Percentiles rank a stretch among this genome's conserved stretches.
Evolutionary conservation across 2,113 vertebrate genomes (phyloP).

Genomic region (Mungos mungo): DNA sequence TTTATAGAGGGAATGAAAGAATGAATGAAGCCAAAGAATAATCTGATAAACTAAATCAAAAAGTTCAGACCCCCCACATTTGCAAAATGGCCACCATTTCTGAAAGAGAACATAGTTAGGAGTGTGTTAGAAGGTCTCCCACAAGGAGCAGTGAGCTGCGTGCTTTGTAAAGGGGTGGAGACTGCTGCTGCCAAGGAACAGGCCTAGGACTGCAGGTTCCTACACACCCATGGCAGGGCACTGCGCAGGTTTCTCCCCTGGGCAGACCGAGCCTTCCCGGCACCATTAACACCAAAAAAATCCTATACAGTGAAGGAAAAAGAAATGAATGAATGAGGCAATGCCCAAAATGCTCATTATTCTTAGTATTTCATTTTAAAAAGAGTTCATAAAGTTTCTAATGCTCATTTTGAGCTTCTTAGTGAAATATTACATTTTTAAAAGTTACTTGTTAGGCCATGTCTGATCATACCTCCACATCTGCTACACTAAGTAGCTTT

Average conservation of each 20-base stretch:
- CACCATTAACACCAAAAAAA: not conserved
- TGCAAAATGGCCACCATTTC: not conserved
- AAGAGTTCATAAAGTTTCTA: not conserved
- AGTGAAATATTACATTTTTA: not conserved
- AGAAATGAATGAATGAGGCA: not conserved
- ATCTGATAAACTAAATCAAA: not conserved
- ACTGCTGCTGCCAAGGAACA: not conserved
- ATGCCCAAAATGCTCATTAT: not conserved
- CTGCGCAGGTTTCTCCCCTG: not conserved
- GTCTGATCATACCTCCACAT: not conserved
- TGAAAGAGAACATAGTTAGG: not conserved
- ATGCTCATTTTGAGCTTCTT: not conserved
- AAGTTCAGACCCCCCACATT: not conserved
- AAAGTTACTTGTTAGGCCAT: not conserved
- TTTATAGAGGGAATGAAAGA: not conserved
- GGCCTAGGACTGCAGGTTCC: not conserved
- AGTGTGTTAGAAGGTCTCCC: not conserved
- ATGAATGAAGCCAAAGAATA: not conserved
- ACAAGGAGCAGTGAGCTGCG: not conserved
- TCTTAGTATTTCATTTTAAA: not conserved
- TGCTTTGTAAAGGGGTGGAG: not conserved
- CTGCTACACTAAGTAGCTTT: not conserved
- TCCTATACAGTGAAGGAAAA: not conserved
- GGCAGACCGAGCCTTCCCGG: not conserved
- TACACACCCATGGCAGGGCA: accelerated